phyloP scores from a whole-genome alignment of 1,140 invertebrate species.

The Nasonia giraulti region DNA sequence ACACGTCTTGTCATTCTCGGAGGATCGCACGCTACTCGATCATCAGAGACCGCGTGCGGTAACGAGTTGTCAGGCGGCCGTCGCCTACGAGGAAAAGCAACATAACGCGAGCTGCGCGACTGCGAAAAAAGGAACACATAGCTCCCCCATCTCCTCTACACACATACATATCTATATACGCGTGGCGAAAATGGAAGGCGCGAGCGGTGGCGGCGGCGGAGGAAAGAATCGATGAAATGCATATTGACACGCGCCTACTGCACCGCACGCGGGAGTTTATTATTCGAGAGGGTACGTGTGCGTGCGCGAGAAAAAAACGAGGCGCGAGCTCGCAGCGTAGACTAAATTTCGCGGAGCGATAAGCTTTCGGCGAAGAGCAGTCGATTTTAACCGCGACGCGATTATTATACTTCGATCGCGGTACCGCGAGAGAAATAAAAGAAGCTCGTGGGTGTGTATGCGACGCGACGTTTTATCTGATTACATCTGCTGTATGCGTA shows the following conservation, averaged over 20 bases:
- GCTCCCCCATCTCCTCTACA: neutral
- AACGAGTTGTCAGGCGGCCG: slow-evolving; percentile 62
- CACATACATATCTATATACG: neutral
- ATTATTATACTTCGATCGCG: slow-evolving; percentile 48
- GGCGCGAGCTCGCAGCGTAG: slow-evolving; percentile 35
- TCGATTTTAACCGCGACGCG: slow-evolving; percentile 26
- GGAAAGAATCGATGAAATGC: slow-evolving; percentile 42
- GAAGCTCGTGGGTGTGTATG: neutral
- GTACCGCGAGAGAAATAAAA: neutral
- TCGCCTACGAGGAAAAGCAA: slow-evolving; percentile 8
- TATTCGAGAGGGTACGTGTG: slow-evolving; percentile 5
- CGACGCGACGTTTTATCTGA: slow-evolving; percentile 17
- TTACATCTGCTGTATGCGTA: slow-evolving; percentile 9
- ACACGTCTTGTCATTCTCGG: slow-evolving; percentile 39
- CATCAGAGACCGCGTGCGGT: slow-evolving; percentile 56
- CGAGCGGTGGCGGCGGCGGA: slow-evolving; percentile 4
- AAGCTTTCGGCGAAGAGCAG: slow-evolving; percentile 55
- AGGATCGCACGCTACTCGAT: slow-evolving; percentile 43
- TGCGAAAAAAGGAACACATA: slow-evolving; percentile 2
- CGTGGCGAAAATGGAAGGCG: slow-evolving; percentile 27
- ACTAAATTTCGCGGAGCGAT: slow-evolving; percentile 61
- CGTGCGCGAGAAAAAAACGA: slow-evolving; percentile 32
- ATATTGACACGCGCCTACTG: slow-evolving; percentile 15
- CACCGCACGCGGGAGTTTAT: slow-evolving; percentile 18
- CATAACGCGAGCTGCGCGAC: neutral